Conservation (phyloP, 2,888 invertebrate species). For the Folsomia candida region DNA sequence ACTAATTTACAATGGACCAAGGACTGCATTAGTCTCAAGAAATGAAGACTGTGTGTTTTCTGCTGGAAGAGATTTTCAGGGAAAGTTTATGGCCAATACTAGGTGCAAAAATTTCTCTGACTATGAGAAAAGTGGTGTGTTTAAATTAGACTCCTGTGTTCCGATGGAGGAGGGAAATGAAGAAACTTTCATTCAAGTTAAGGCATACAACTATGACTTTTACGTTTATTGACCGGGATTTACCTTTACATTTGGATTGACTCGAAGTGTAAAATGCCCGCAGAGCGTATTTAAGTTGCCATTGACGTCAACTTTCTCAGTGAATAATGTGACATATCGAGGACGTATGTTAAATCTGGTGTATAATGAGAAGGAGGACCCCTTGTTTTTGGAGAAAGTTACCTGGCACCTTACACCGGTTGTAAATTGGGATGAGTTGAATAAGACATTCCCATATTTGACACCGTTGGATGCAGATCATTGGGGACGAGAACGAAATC, state of each 20-base stretch:
- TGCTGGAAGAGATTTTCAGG: background rate
- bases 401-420: background rate
- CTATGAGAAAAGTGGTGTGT: no score
- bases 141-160: background rate
- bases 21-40: background rate
- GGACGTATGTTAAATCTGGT: conserved; percentile 4
- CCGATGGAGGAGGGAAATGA: background rate
- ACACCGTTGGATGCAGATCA: background rate
- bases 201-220: background rate
- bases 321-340: background rate
- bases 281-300: background rate
- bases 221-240: background rate
- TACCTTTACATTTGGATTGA: background rate
- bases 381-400: background rate
- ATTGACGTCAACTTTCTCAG: background rate
- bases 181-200: background rate
- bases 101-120: no score
- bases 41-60: background rate
- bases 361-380: conserved; percentile 2
- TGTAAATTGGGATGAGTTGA: conserved; percentile 7
- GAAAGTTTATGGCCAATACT: no score
- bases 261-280: background rate
- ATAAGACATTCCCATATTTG: conserved; percentile 1
- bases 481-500: no score
- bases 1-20: background rate